These are phyloP conservation scores for Sinelater perroti DNA, from an alignment of 2,888 invertebrate species.

Conservation along the genomic window DNA sequence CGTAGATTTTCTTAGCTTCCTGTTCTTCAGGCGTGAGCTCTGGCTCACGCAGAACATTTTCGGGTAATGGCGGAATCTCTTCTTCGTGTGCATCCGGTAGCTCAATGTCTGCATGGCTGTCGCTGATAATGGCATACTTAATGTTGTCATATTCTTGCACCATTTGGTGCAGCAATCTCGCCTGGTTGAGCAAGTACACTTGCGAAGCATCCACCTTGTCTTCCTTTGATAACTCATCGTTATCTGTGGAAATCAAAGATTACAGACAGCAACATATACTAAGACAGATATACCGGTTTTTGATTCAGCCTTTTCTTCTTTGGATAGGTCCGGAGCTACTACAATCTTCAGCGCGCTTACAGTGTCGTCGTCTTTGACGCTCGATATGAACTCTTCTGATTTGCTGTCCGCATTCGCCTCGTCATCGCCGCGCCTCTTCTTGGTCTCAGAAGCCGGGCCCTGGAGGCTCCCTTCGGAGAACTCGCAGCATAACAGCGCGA, in stretches of 20 bases:
- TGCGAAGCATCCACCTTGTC: slow-evolving; percentile 51
- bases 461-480: slow-evolving; percentile 51
- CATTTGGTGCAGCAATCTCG: slow-evolving; percentile 61
- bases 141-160: slow-evolving; percentile 58
- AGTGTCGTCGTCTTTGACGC: slow-evolving; percentile 52
- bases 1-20: slow-evolving; percentile 80
- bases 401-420: slow-evolving; percentile 50
- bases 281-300: too few relatives aligned
- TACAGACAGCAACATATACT: too few relatives aligned
- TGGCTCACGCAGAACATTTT: slow-evolving; percentile 57
- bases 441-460: slow-evolving; percentile 41
- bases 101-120: slow-evolving; percentile 40
- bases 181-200: slow-evolving; percentile 55
- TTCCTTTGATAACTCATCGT: slow-evolving; percentile 34
- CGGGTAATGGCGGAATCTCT: slow-evolving; percentile 64
- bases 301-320: too few relatives aligned
- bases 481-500: slow-evolving; percentile 53
- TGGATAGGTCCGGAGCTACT: slow-evolving; percentile 58
- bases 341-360: slow-evolving; percentile 56
- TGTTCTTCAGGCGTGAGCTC: slow-evolving; percentile 71
- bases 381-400: slow-evolving; percentile 52
- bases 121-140: slow-evolving; percentile 57
- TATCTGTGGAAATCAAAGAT: too few relatives aligned
- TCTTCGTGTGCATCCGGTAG: slow-evolving; percentile 59
- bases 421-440: slow-evolving; percentile 27